These are phyloP conservation scores for Lateolabrax maculatus DNA, from an alignment of 2,797 vertebrate genomes.

Conservation along the genomic window DNA sequence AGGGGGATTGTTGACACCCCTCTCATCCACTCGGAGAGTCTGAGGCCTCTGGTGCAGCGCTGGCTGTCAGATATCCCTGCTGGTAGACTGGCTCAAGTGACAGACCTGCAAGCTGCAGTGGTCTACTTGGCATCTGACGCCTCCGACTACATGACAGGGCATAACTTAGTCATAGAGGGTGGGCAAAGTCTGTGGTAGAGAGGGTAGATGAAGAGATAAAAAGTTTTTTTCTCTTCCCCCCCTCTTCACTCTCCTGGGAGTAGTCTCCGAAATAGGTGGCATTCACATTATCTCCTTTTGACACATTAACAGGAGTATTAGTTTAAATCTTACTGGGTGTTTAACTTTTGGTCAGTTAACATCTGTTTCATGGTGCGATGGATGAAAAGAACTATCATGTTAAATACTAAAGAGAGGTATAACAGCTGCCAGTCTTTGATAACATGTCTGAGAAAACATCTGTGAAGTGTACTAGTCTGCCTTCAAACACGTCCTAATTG, in stretches of 20 bases:
- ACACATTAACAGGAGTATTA: not conserved
- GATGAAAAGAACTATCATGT: not conserved
- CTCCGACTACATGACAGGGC: constrained; percentile 92
- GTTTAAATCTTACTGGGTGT: constrained; percentile 17
- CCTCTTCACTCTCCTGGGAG: constrained; percentile 28
- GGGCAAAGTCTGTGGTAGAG: constrained; percentile 91
- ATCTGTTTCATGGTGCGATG: not conserved
- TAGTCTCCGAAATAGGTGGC: constrained; percentile 47
- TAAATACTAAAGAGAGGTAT: not conserved
- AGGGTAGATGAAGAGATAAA: constrained; percentile 64
- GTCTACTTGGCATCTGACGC: constrained; percentile 92
- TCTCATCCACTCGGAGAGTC: constrained; percentile 88
- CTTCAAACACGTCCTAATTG: not conserved
- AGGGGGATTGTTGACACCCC: constrained; percentile 92
- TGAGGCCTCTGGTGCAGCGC: constrained; percentile 87
- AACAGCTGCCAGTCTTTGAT: not conserved
- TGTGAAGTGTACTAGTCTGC: not conserved
- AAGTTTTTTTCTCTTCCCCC: constrained; percentile 53
- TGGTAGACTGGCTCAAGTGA: constrained; percentile 90
- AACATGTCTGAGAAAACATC: not conserved
- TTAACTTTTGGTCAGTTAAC: constrained; percentile 22
- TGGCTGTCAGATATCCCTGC: constrained; percentile 91
- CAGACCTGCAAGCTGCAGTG: constrained; percentile 91
- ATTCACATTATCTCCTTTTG: constrained; percentile 32
- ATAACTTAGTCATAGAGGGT: constrained; percentile 94